Evolutionary conservation across 2,113 vertebrate species (phyloP), one percentile per base, ranked within the genome.

Genomic region (Sapayoa aenigma): DNA sequence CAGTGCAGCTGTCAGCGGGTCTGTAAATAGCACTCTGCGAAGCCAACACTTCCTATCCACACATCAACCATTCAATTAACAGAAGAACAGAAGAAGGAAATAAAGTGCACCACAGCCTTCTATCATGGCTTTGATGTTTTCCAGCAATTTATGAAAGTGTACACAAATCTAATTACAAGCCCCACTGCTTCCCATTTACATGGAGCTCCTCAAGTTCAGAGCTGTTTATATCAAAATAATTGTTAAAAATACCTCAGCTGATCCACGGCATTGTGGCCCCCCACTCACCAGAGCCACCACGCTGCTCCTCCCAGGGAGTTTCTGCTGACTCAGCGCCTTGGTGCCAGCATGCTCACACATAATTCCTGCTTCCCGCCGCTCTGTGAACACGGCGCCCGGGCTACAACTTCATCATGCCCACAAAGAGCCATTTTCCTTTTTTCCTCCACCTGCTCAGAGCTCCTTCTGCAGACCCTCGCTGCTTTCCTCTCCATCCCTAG

Each of bases 61-160:
- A 98, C 97, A 97, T 97, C 97, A 97, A 97, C 97, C 96, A 96
- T 97, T 98, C 97, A 98, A 98, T 98, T 98, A 98, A 97, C 96
- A 97, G 97, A 97, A 96, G 95, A 97, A 97, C 96, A 96, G 96
- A 97, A 97, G 97, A 97, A 97, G 96, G 95, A 97, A 97, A 97
- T 95, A 97, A 97, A 96, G 97, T 97, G 94, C 93, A 93, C 95
- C 95, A 94, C 94, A 94, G 93, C 94, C 96, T 97, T 97, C 97
- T 97, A 97, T 96, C 97, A 95, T 5, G 8, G 96, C 96, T 97
- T 96, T 97, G 97, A 97, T 98, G 97, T 97, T 97, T 97, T 96
- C 94, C 95, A 91, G 97, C 97, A 97, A 97, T 98, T 97, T 98
- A 98, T 97, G 97, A 97, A 97, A 98, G 96, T 98, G 96, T 98